These are phyloP conservation scores for Mantis religiosa DNA, from an alignment of 2,888 invertebrate species.

Conservation along the genomic window DNA sequence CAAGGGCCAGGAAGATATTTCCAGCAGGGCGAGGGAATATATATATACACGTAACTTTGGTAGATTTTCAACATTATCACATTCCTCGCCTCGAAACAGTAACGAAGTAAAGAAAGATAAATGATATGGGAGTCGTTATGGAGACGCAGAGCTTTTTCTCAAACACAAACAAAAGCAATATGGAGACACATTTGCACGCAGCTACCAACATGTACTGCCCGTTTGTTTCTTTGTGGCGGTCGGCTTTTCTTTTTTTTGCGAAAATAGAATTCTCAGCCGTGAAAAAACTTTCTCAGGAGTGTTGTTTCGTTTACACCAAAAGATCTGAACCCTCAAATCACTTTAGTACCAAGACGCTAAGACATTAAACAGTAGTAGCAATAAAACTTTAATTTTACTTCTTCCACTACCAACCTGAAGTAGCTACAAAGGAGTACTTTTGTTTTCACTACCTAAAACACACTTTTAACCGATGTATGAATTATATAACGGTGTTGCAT, in stretches of 20 bases:
- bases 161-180: not conserved
- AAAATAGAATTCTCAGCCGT: not conserved
- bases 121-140: not conserved
- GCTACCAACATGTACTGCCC: not conserved
- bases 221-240: not conserved
- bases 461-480: too few relatives aligned
- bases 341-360: too few relatives aligned
- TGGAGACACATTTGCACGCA: not conserved
- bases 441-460: too few relatives aligned
- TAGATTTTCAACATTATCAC: not conserved
- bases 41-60: not conserved
- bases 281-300: not conserved
- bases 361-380: too few relatives aligned
- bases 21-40: not conserved
- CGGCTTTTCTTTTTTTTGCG: not conserved
- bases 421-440: too few relatives aligned
- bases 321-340: too few relatives aligned
- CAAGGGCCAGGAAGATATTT: not conserved
- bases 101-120: not conserved
- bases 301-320: too few relatives aligned
- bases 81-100: not conserved
- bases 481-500: too few relatives aligned
- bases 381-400: too few relatives aligned
- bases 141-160: not conserved
- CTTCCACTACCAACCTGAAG: too few relatives aligned